These are phyloP conservation scores for Willowsia nigromaculata DNA, from an alignment of 2,888 invertebrate species.

Conservation along the genomic window DNA sequence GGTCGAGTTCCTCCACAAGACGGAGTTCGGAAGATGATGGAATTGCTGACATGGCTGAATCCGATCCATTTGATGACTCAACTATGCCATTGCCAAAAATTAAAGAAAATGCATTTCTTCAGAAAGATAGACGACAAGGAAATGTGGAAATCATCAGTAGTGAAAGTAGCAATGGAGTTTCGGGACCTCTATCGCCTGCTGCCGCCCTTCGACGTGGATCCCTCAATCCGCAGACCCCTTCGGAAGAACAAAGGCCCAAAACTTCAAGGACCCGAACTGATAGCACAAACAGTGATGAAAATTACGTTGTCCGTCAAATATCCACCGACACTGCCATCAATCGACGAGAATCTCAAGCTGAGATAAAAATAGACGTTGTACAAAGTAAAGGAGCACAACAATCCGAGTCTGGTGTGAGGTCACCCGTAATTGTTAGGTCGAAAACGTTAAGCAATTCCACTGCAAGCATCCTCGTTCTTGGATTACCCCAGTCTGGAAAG, in stretches of 20 bases:
- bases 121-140: conserved; percentile 4
- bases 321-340: neutral
- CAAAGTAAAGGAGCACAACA: conserved; percentile 39
- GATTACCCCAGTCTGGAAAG: conserved; percentile 55
- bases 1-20: conserved; percentile 15
- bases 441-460: conserved; percentile 35
- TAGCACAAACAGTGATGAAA: conserved; percentile 61
- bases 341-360: conserved; percentile 49
- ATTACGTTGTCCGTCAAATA: conserved; percentile 42
- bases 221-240: conserved; percentile 5
- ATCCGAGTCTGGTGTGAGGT: neutral
- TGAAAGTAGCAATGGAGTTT: neutral
- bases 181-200: neutral
- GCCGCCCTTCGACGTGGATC: conserved; percentile 21
- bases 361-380: conserved; percentile 51
- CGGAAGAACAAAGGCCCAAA: neutral
- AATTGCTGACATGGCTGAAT: conserved; percentile 62
- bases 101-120: conserved; percentile 53
- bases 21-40: conserved; percentile 60
- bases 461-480: conserved; percentile 59
- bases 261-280: conserved; percentile 34
- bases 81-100: conserved; percentile 60
- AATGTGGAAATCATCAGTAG: neutral
- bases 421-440: conserved; percentile 52
- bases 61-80: conserved; percentile 52